A percentile compares a stretch with the other conserved stretches of the same genome.
Conservation (phyloP, 2,113 vertebrate species). For the Hypanus sabinus region DNA sequence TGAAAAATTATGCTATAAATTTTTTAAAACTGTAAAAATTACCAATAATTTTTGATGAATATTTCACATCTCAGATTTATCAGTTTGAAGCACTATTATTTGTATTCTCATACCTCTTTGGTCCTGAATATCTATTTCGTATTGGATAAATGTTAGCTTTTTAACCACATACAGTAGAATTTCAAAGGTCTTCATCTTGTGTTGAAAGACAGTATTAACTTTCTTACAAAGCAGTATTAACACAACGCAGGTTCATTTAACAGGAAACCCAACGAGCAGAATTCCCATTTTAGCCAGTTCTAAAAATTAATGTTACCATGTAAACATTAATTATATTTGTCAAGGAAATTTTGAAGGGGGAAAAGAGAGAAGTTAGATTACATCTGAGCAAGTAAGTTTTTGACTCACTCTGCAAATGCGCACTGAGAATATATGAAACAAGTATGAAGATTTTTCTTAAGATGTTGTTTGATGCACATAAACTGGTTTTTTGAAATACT, state of each 20-base stretch:
- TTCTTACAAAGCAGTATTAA: no score
- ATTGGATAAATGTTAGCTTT: background rate
- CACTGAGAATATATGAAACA: background rate
- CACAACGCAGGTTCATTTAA: background rate
- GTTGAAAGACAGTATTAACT: background rate
- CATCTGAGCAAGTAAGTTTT: background rate
- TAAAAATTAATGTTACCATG: background rate
- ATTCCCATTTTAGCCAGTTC: background rate
- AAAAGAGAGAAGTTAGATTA: background rate
- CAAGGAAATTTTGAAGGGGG: background rate
- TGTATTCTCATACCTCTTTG: background rate
- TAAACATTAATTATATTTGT: background rate
- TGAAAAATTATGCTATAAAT: background rate
- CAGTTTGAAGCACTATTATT: conserved; percentile 13
- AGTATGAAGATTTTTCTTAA: background rate
- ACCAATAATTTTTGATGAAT: background rate
- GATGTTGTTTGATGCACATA: background rate
- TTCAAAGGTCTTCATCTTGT: background rate
- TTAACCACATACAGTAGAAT: background rate
- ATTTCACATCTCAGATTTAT: background rate
- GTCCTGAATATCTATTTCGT: background rate
- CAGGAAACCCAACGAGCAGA: background rate
- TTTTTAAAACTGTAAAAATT: background rate
- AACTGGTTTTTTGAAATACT: background rate
- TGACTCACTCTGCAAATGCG: no score